These are phyloP conservation scores for Trichacis sp. DNA, from an alignment of 2,888 invertebrate genomes.

Conservation along the genomic window DNA sequence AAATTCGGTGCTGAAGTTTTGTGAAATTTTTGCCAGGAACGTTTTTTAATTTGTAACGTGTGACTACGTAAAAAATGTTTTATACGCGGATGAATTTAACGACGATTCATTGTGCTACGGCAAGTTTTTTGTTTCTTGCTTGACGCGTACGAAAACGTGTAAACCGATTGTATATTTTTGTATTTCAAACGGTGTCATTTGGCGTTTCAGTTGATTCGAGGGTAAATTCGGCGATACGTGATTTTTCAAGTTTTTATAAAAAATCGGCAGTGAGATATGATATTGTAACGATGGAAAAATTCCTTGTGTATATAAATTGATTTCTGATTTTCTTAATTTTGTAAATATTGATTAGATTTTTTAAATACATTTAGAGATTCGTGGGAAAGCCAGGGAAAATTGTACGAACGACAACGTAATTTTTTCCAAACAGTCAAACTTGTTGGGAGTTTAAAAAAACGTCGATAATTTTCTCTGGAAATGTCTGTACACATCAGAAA, in stretches of 20 bases:
- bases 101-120: background rate
- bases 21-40: background rate
- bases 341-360: conserved; percentile 42
- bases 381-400: conserved; percentile 22
- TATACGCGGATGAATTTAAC: conserved; percentile 24
- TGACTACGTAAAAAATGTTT: conserved; percentile 13
- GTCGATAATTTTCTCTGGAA: conserved; percentile 22
- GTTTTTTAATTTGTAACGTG: background rate
- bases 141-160: background rate
- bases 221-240: background rate
- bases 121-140: background rate
- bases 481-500: conserved; percentile 21
- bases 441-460: conserved; percentile 11
- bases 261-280: background rate
- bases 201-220: background rate
- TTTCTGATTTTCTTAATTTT: conserved; percentile 38
- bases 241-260: conserved; percentile 5
- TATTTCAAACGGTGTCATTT: background rate
- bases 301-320: conserved; percentile 36
- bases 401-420: conserved; percentile 10
- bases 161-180: background rate
- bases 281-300: conserved; percentile 4
- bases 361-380: conserved; percentile 30
- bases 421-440: conserved; percentile 13
- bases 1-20: background rate